Evolutionary conservation across 2,797 vertebrate genomes (phyloP).

Genomic region (Erethizon dorsatum): DNA sequence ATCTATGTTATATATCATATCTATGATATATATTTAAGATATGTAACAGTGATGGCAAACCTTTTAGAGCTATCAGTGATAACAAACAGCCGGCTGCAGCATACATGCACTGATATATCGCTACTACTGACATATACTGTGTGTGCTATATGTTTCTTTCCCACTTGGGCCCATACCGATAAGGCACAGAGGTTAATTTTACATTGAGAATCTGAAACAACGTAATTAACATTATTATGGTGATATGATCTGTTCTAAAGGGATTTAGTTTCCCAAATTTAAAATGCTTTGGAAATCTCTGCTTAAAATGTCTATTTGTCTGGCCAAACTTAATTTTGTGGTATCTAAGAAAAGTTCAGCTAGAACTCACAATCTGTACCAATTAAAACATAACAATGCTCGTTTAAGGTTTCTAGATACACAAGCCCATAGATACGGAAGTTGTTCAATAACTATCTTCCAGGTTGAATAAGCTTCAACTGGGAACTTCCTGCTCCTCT

Average conservation of each 20-base stretch:
- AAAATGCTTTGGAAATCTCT: conserved; percentile 50
- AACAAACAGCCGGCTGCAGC: neutral
- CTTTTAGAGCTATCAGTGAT: neutral
- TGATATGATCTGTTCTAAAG: conserved; percentile 16
- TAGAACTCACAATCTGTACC: neutral
- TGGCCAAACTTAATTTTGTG: conserved; percentile 23
- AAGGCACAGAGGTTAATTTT: conserved; percentile 44
- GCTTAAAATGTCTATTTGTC: conserved; percentile 47
- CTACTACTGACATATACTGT: neutral
- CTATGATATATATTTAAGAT: neutral
- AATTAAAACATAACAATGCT: conserved; percentile 48
- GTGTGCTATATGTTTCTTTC: neutral
- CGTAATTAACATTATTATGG: conserved; percentile 1
- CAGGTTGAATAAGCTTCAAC: neutral
- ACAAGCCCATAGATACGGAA: neutral
- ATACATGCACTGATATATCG: neutral
- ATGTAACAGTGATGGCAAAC: neutral
- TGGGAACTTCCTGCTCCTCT: neutral
- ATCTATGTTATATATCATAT: neutral
- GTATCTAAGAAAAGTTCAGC: conserved; percentile 38
- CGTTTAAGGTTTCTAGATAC: neutral
- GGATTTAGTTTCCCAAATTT: conserved; percentile 14
- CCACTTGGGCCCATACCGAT: neutral
- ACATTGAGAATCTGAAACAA: conserved; percentile 33
- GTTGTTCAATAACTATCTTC: neutral